Percentiles rank a stretch among this genome's conserved stretches.
Evolutionary conservation across 2,888 invertebrate genomes (phyloP).

Genomic region (Phengaris arion): DNA sequence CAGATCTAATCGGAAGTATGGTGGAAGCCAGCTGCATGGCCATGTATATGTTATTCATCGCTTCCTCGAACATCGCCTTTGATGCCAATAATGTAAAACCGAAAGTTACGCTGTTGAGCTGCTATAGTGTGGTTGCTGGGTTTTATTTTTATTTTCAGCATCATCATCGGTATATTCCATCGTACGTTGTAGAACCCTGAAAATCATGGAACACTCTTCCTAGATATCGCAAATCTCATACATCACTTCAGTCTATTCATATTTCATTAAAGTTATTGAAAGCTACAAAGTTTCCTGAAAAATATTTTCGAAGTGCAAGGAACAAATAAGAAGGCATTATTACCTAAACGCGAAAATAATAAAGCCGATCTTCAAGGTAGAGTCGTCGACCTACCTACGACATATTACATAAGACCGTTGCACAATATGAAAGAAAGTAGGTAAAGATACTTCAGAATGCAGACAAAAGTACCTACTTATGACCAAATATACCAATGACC

Average conservation of each 20-base stretch:
- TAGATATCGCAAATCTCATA: too few relatives aligned
- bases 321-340: not conserved
- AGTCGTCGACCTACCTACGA: not conserved
- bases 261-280: too few relatives aligned
- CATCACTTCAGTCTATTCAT: too few relatives aligned
- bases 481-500: too few relatives aligned
- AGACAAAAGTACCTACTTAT: not conserved
- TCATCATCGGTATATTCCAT: not conserved
- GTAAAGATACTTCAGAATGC: not conserved
- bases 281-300: too few relatives aligned
- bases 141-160: not conserved
- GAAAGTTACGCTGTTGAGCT: not conserved
- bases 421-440: not conserved
- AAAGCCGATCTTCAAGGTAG: not conserved
- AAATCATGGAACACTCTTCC: too few relatives aligned
- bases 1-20: slow-evolving; percentile 64
- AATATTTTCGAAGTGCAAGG: not conserved
- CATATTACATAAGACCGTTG: not conserved
- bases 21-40: slow-evolving; percentile 42
- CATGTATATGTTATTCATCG: slow-evolving; percentile 29
- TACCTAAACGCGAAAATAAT: not conserved
- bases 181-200: too few relatives aligned
- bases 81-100: slow-evolving; percentile 16
- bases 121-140: not conserved
- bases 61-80: slow-evolving; percentile 11